A percentile compares a stretch with the other conserved stretches of the same genome.
These are phyloP conservation scores for Sebastes flavidus DNA, from an alignment of 2,797 vertebrate species.

Conservation along the genomic window DNA sequence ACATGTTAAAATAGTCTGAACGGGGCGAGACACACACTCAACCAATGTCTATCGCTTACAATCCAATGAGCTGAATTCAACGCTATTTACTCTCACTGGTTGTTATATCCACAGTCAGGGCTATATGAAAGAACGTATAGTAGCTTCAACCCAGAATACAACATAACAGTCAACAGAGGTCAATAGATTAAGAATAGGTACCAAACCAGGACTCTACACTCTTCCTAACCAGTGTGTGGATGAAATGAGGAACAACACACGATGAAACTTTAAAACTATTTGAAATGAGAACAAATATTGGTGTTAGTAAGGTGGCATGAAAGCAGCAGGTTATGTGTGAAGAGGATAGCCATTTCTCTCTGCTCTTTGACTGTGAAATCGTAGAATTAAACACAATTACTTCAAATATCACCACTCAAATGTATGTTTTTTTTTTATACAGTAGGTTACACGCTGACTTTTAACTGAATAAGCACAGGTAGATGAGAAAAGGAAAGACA, in stretches of 20 bases:
- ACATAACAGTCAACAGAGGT: background rate
- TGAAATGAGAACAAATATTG: slow-evolving; percentile 25
- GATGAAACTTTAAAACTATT: background rate
- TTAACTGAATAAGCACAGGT: slow-evolving; percentile 9
- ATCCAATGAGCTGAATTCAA: background rate
- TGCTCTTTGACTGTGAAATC: slow-evolving; percentile 60
- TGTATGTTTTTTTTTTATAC: background rate
- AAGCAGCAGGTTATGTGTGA: slow-evolving; percentile 10
- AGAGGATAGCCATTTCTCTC: slow-evolving; percentile 57
- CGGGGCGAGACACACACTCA: background rate
- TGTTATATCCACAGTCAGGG: background rate
- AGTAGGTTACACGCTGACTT: background rate
- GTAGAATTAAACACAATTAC: background rate
- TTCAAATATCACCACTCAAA: background rate
- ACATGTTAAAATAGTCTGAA: background rate
- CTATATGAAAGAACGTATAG: background rate
- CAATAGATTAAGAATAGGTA: background rate
- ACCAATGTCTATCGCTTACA: background rate
- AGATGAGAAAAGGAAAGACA: slow-evolving; percentile 39
- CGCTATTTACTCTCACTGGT: background rate
- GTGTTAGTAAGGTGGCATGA: slow-evolving; percentile 50
- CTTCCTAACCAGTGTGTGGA: slow-evolving; percentile 25
- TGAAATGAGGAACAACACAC: slow-evolving; percentile 51
- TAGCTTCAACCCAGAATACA: background rate
- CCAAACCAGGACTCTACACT: slow-evolving; percentile 7